A percentile compares a stretch with the other conserved stretches of the same genome.
These are phyloP conservation scores for Pycnonotus jocosus DNA, from an alignment of 2,113 vertebrate species.

Conservation along the genomic window DNA sequence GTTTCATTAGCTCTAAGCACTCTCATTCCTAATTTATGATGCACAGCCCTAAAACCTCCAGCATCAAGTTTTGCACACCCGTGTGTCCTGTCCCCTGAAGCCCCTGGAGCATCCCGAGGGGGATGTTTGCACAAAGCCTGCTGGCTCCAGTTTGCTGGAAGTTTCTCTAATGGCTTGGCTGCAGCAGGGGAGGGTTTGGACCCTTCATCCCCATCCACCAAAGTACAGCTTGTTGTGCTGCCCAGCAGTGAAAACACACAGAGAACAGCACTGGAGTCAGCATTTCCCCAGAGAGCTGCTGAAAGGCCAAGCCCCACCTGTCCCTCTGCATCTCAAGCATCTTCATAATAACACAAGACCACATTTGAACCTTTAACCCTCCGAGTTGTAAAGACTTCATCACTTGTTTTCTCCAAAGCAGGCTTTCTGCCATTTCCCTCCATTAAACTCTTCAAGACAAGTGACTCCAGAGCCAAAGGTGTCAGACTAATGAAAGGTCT, in stretches of 20 bases:
- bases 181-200: not conserved
- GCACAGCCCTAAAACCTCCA: not conserved
- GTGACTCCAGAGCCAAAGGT: constrained; percentile 3
- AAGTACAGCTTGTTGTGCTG: not conserved
- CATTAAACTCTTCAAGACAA: constrained; percentile 39
- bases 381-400: constrained; percentile 28
- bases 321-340: not conserved
- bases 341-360: constrained; percentile 19
- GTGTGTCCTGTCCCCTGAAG: not conserved
- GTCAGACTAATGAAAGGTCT: constrained; percentile 51
- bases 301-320: not conserved
- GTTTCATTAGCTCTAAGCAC: constrained; percentile 9
- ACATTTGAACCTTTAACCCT: not conserved
- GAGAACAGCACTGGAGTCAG: not conserved
- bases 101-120: not conserved
- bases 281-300: not conserved
- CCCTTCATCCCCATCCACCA: not conserved
- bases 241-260: accelerated
- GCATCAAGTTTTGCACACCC: not conserved
- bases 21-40: not conserved
- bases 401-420: constrained; percentile 1
- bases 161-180: not conserved
- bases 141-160: not conserved
- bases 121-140: accelerated
- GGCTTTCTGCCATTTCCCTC: constrained; percentile 43